These are phyloP conservation scores for Machimus rusticus DNA, from an alignment of 2,888 invertebrate genomes.

Conservation along the genomic window DNA sequence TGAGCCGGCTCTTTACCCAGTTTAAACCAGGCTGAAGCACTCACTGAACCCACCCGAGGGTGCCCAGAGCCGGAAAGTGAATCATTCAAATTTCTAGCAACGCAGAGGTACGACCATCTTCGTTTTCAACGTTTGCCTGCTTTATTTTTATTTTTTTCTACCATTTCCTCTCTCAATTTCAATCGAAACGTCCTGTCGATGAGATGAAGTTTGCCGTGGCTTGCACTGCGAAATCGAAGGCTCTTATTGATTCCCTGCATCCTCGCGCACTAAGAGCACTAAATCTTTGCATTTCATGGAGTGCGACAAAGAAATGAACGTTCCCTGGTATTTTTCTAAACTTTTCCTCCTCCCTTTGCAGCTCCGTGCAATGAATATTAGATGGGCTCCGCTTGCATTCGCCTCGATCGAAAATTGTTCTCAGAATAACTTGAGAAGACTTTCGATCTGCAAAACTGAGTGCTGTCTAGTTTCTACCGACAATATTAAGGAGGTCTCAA, in stretches of 20 bases:
- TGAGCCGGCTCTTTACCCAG: not conserved
- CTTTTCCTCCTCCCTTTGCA: not conserved
- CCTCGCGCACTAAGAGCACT: not conserved
- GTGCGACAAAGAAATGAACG: not conserved
- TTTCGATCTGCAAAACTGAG: not conserved
- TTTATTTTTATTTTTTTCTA: not conserved
- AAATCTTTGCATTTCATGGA: not conserved
- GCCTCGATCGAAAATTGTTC: not conserved
- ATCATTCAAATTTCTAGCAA: not conserved
- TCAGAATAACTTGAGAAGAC: not conserved
- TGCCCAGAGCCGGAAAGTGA: not conserved
- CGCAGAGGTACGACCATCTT: not conserved
- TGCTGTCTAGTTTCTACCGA: not conserved
- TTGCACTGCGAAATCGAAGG: not conserved
- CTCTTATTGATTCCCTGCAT: not conserved
- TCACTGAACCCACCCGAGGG: not conserved
- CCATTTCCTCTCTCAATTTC: not conserved
- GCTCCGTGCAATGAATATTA: slow-evolving; percentile 19
- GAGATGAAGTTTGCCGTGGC: not conserved
- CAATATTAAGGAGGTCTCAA: not conserved
- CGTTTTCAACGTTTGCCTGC: not conserved
- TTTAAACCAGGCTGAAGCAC: not conserved
- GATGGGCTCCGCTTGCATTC: not conserved
- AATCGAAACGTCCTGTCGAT: not conserved
- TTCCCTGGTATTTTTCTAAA: not conserved